A percentile compares a stretch with the other conserved stretches of the same genome.
phyloP scores from a whole-genome alignment of 2,888 invertebrate genomes.

The Caenorhabditis zanzibari region DNA sequence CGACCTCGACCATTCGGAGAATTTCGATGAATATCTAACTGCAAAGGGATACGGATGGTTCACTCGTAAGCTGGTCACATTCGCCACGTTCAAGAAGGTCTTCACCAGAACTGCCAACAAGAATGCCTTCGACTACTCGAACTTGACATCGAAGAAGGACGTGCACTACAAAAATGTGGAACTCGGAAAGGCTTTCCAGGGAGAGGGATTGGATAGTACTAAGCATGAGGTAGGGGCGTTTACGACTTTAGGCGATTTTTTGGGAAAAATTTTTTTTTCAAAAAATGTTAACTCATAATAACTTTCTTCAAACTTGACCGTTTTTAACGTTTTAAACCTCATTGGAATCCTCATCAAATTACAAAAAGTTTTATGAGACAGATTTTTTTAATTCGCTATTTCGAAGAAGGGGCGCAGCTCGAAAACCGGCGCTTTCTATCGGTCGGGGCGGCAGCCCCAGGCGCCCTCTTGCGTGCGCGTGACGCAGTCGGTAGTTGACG shows the following conservation, averaged over 20 bases:
- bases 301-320: too few relatives aligned
- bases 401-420: too few relatives aligned
- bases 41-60: constrained; percentile 79
- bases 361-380: too few relatives aligned
- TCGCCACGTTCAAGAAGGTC: constrained; percentile 78
- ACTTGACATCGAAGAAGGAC: constrained; percentile 80
- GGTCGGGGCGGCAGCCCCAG: too few relatives aligned
- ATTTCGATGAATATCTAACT: constrained; percentile 78
- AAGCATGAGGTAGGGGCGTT: constrained; percentile 74
- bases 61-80: constrained; percentile 76
- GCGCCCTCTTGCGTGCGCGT: too few relatives aligned
- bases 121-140: constrained; percentile 71
- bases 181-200: constrained; percentile 78
- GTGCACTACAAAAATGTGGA: constrained; percentile 79
- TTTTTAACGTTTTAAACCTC: too few relatives aligned
- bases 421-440: too few relatives aligned
- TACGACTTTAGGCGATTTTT: background rate
- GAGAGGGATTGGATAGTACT: constrained; percentile 80
- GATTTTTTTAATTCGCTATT: too few relatives aligned
- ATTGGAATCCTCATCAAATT: too few relatives aligned
- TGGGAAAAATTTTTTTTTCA: too few relatives aligned
- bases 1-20: constrained; percentile 77
- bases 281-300: too few relatives aligned
- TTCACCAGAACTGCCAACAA: constrained; percentile 66
- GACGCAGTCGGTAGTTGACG: too few relatives aligned